Base-by-base conservation (phyloP, 2,888 invertebrate species). In the Tetranychus truncatus region DNA sequence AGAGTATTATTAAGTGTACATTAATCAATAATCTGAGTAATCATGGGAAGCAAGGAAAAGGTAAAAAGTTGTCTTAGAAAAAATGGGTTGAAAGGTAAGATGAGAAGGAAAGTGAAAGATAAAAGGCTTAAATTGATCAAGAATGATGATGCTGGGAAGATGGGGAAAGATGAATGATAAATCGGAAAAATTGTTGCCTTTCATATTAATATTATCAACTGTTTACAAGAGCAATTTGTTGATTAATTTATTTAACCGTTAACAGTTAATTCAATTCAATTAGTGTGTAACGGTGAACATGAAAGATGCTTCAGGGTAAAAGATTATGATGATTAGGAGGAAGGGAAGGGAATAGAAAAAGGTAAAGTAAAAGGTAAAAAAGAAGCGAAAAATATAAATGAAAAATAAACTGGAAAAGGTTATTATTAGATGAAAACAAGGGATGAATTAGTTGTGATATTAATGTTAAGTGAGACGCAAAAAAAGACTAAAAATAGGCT, bases 181-280 rank as follows among this genome's bases (percentile, higher is more conserved):
- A 46, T 46, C 46, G 46, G 15, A 46, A 46, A 46, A 46, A 15
- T 15, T 15, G 15, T 55, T 55, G 11, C 15, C 55, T 55, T 15
- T 55, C 55, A 55, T 55, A 15, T 15, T 55, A 55, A 55, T 55
- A 55, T 55, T 55, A 55, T 55, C 55, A 55, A 55, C 55, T 55
- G 55, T 69, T 69, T 24, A 69, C 24, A 11, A n/a, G 24, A 69
- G 69, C 69, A n/a, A 69, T 69, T 24, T 69, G 55, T 55, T 55
- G 55, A 55, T 55, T 55, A 55, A 20, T 69, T 11, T 24, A 69
- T 69, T 24, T 69, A 55, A 15, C 55, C 15, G 55, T 15, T 55
- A 55, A 55, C 11, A 55, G 55, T 55, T 55, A 55, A 55, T 15
- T 55, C 9, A 55, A 15, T 55, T 55, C 55, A 55, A 55, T 15